phyloP scores from a whole-genome alignment of 2,113 vertebrate species.

The Okapia johnstoni region DNA sequence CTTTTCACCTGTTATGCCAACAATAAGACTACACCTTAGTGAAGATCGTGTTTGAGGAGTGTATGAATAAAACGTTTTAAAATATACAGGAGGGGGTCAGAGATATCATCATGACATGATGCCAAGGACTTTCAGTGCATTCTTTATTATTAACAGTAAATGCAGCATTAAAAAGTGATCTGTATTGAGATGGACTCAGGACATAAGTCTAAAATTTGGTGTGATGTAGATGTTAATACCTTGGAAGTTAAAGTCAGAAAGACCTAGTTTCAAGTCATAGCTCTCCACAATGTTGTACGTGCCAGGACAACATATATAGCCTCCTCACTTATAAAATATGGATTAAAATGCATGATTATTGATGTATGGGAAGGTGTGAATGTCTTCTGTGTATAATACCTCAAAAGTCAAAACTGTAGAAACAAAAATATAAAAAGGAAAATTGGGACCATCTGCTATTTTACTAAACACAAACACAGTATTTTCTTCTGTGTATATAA shows the following conservation, averaged over 20 bases:
- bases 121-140: background rate
- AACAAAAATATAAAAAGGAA: background rate
- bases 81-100: background rate
- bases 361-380: rapidly evolving
- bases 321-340: background rate
- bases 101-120: background rate
- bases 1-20: background rate
- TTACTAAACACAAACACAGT: background rate
- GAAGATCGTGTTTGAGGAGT: background rate
- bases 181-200: background rate
- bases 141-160: background rate
- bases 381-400: background rate
- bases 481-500: background rate
- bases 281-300: background rate
- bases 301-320: background rate
- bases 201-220: background rate
- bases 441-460: background rate
- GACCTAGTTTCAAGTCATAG: background rate
- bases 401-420: background rate
- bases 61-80: background rate
- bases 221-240: background rate
- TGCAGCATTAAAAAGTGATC: background rate
- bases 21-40: background rate
- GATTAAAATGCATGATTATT: background rate
- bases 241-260: background rate